Conservation (phyloP, 1,140 invertebrate genomes). For the Chrysopa pallens region DNA sequence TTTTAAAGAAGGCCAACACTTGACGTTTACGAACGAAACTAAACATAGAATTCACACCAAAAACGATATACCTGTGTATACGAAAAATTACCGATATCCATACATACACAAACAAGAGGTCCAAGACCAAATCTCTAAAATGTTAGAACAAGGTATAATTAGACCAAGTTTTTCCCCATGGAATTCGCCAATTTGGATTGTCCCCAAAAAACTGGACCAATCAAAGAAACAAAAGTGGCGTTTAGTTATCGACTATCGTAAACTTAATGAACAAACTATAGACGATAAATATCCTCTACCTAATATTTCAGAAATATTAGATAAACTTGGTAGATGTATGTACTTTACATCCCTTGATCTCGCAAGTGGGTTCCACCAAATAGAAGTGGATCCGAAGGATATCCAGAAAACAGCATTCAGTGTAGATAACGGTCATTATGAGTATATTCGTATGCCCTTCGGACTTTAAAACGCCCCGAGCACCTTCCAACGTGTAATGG, state of each 20-base stretch:
- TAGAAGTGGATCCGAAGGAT: conserved; percentile 19
- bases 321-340: conserved; percentile 23
- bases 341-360: conserved; percentile 30
- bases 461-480: conserved; percentile 22
- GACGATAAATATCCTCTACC: conserved; percentile 32
- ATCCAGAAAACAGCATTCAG: conserved; percentile 28
- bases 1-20: conserved; percentile 5
- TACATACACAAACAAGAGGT: conserved; percentile 12
- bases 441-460: conserved; percentile 23
- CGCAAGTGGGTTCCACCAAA: conserved; percentile 25
- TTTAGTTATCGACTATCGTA: conserved; percentile 22
- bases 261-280: conserved; percentile 22
- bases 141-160: conserved; percentile 3
- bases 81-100: conserved; percentile 11
- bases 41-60: conserved; percentile 8
- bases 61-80: conserved; percentile 1
- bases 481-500: conserved; percentile 26
- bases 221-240: conserved; percentile 17
- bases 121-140: conserved; percentile 1
- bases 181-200: conserved; percentile 1
- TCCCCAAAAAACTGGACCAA: conserved; percentile 15
- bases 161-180: neutral
- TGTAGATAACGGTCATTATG: conserved; percentile 16
- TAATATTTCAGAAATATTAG: conserved; percentile 25
- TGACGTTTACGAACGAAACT: conserved; percentile 8